Percentiles rank a stretch among this genome's conserved stretches.
Conservation (phyloP, 2,888 invertebrate genomes). For the Pediacus dermestoides region DNA sequence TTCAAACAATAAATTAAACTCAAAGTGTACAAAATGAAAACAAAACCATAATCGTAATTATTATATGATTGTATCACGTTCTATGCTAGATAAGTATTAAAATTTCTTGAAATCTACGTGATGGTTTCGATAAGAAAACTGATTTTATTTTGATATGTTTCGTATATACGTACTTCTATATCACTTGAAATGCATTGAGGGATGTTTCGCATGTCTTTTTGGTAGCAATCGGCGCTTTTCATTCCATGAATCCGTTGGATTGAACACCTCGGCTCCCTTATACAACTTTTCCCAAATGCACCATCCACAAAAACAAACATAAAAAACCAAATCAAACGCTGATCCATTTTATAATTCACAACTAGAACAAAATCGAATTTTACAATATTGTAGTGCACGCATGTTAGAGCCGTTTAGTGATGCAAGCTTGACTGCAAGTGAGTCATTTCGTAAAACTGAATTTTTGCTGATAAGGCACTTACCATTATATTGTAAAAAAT, state of each 20-base stretch:
- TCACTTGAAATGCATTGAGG: slow-evolving; percentile 41
- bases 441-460: too few species aligned
- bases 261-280: slow-evolving; percentile 31
- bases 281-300: slow-evolving; percentile 20
- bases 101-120: too few species aligned
- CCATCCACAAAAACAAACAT: background rate
- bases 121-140: background rate
- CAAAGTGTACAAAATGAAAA: too few species aligned
- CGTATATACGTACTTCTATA: slow-evolving; percentile 38
- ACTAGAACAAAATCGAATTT: slow-evolving; percentile 1
- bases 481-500: slow-evolving; percentile 7
- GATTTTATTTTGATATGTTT: slow-evolving; percentile 1
- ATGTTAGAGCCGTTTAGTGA: background rate
- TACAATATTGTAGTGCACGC: background rate
- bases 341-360: slow-evolving; percentile 6
- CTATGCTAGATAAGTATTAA: too few species aligned
- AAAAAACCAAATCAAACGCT: background rate
- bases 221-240: slow-evolving; percentile 42
- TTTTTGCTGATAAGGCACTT: too few species aligned
- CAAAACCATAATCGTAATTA: too few species aligned
- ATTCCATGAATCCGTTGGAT: slow-evolving; percentile 35
- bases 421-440: too few species aligned
- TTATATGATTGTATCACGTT: too few species aligned
- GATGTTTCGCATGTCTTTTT: slow-evolving; percentile 37
- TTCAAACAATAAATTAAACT: too few species aligned